Base-by-base conservation (phyloP, 2,888 invertebrate species). In the Masnerella sp. region DNA sequence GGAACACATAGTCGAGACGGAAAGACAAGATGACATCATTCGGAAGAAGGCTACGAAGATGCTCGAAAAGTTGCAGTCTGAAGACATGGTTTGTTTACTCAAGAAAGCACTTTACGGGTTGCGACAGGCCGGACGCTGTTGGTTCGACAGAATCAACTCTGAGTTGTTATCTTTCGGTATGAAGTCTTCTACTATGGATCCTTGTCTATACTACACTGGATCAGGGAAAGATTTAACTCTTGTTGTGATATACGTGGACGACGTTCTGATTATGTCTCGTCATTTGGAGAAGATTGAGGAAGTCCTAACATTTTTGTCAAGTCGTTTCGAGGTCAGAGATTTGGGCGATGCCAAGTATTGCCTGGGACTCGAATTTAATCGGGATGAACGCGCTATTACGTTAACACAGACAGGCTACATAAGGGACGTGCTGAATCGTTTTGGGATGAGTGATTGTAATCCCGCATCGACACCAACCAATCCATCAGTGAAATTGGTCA, bases 281-380 rank as follows among this genome's bases (percentile, higher is more conserved):
- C 15, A 25, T n/a, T n/a, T n/a, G n/a, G n/a, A n/a, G n/a, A n/a
- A n/a, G n/a, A n/a, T n/a, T 9, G 17, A 40, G n/a, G 40, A 22
- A 15, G 9, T 25, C 28, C 22, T 28, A 40, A 14, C n/a, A n/a
- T n/a, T n/a, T n/a, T n/a, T n/a, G n/a, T n/a, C n/a, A n/a, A n/a
- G n/a, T n/a, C n/a, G n/a, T n/a, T 40, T 40, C 25, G 54, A 54
- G 25, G n/a, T 42, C n/a, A 54, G 40, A 7, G 54, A 54, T 12
- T 18, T 54, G 22, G 20, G 12, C 14, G n/a, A 34, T 12, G 4
- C 14, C 8, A n/a, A 34, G 14, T 34, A 40, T 40, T 54, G 40
- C 15, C 11, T 54, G 14, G 54, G 54, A n/a, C 36, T 54, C 7
- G 40, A 54, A 12, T 54, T 54, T 18, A 5, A 7, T 30, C 30